phyloP scores from a whole-genome alignment of 1,140 invertebrate species.

The Drosophila eugracilis region DNA sequence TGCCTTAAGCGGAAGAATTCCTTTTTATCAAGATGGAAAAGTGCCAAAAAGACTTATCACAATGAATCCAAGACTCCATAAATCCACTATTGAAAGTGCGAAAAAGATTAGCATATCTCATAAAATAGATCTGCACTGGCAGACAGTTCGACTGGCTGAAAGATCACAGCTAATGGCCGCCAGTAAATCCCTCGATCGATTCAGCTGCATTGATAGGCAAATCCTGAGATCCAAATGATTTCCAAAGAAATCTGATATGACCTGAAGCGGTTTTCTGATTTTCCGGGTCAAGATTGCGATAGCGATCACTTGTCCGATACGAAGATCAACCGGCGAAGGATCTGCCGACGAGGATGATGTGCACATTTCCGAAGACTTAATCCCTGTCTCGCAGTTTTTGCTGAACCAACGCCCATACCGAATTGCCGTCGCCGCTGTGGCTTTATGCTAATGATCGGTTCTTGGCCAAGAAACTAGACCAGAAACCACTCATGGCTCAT shows the following conservation, averaged over 20 bases:
- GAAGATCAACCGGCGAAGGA: conserved; percentile 47
- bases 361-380: conserved; percentile 76
- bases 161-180: conserved; percentile 27
- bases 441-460: conserved; percentile 83
- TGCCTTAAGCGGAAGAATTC: neutral
- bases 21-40: conserved; percentile 13
- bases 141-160: conserved; percentile 50
- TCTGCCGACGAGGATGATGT: conserved; percentile 68
- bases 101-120: conserved; percentile 48
- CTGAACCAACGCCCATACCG: conserved; percentile 59
- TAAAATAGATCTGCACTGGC: conserved; percentile 12
- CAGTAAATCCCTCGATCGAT: conserved; percentile 30
- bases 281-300: conserved; percentile 32
- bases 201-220: conserved; percentile 67
- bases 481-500: conserved; percentile 76
- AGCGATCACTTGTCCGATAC: conserved; percentile 74
- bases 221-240: conserved; percentile 60
- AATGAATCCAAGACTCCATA: conserved; percentile 2
- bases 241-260: conserved; percentile 67
- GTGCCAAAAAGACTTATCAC: conserved; percentile 23
- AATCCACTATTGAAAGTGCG: conserved; percentile 24
- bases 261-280: conserved; percentile 43
- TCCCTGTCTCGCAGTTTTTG: conserved; percentile 29
- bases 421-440: conserved; percentile 75
- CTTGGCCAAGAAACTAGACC: conserved; percentile 70